phyloP scores from a whole-genome alignment of 2,888 invertebrate species.

The Sesia apiformis region DNA sequence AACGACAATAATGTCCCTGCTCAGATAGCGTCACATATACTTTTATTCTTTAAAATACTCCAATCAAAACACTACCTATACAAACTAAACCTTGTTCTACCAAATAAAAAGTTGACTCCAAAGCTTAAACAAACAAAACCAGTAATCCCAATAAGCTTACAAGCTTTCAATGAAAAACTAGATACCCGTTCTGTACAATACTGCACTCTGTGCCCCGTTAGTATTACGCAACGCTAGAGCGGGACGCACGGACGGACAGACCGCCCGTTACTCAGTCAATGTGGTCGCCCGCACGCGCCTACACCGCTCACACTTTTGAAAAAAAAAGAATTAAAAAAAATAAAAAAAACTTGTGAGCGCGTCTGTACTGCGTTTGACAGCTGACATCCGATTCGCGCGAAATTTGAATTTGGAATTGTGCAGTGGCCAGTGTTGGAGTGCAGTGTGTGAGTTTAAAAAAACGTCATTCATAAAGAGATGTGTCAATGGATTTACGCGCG shows the following conservation, averaged over 20 bases:
- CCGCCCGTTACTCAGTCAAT: slow-evolving; percentile 37
- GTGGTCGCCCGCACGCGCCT: slow-evolving; percentile 41
- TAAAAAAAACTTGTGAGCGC: slow-evolving; percentile 17
- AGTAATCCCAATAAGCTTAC: not conserved
- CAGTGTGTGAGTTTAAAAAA: slow-evolving; percentile 15
- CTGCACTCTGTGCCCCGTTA: slow-evolving; percentile 67
- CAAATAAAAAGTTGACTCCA: too few relatives aligned
- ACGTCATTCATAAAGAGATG: slow-evolving; percentile 50
- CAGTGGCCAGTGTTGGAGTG: slow-evolving; percentile 4
- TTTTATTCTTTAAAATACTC: too few relatives aligned
- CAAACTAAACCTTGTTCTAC: too few relatives aligned
- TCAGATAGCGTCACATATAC: too few relatives aligned
- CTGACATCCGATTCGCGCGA: not conserved
- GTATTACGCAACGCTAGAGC: slow-evolving; percentile 59
- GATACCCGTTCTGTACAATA: slow-evolving; percentile 21
- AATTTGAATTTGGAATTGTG: slow-evolving; percentile 8
- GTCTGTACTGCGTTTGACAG: slow-evolving; percentile 24
- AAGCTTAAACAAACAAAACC: too few relatives aligned
- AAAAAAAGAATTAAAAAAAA: slow-evolving; percentile 28
- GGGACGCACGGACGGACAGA: slow-evolving; percentile 45
- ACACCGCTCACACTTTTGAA: slow-evolving; percentile 26
- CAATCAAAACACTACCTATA: too few relatives aligned
- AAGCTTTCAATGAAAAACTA: not conserved
- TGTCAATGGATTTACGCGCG: slow-evolving; percentile 58
- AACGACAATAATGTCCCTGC: too few relatives aligned